Evolutionary conservation across 2,888 invertebrate genomes (phyloP).

Genomic region (Oscheius sp.): DNA sequence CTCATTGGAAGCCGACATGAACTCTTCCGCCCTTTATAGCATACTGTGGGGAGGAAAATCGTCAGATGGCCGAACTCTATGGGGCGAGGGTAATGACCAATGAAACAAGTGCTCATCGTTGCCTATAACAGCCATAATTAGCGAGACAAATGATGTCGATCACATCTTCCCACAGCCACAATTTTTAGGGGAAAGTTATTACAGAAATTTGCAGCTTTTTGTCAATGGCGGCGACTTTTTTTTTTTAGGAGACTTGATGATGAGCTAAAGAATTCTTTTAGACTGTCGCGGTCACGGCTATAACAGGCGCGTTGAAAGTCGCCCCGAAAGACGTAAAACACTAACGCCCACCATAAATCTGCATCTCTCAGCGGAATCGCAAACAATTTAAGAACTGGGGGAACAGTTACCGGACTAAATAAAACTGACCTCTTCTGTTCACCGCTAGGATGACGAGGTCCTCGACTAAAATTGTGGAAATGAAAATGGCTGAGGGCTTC

Average conservation of each 20-base stretch:
- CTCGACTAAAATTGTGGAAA: background rate
- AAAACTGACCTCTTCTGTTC: conserved; percentile 1
- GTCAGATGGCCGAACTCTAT: conserved; percentile 19
- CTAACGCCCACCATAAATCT: conserved; percentile 15
- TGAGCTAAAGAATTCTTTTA: conserved; percentile 9
- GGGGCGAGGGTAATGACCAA: conserved; percentile 29
- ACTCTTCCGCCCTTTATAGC: background rate
- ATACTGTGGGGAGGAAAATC: background rate
- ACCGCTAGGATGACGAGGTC: background rate
- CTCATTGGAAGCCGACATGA: background rate
- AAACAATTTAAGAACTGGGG: conserved; percentile 1
- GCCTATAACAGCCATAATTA: conserved; percentile 34
- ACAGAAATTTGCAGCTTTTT: background rate
- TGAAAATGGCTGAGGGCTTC: background rate
- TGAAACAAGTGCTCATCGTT: conserved; percentile 33
- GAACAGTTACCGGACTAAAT: background rate
- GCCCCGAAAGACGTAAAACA: conserved; percentile 30
- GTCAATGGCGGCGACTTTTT: background rate
- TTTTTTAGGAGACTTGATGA: conserved; percentile 2
- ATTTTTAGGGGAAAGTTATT: background rate
- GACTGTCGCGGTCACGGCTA: conserved; percentile 14
- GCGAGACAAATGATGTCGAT: conserved; percentile 25
- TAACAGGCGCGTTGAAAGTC: conserved; percentile 30
- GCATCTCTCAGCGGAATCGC: conserved; percentile 22
- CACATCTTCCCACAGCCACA: background rate